phyloP scores from a whole-genome alignment of 2,888 invertebrate species.

The Plagiodera versicolora region DNA sequence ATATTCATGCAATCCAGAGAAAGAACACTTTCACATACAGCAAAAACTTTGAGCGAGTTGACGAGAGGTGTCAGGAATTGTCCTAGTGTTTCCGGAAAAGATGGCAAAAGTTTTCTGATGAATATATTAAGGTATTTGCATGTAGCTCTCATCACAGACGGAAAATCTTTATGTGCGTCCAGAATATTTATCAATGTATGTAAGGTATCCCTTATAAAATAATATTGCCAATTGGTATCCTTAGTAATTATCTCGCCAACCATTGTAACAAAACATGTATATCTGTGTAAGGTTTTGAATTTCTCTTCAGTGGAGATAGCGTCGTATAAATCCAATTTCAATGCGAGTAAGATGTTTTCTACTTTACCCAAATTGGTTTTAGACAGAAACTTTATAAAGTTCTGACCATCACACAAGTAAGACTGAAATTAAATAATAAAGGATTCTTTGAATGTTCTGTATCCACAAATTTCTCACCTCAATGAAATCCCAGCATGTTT shows the following conservation, averaged over 20 bases:
- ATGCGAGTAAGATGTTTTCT: constrained; percentile 44
- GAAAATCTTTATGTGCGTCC: constrained; percentile 46
- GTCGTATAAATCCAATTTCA: constrained; percentile 57
- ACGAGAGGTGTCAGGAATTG: constrained; percentile 59
- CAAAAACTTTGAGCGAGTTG: constrained; percentile 54
- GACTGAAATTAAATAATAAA: constrained; percentile 37
- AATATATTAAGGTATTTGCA: constrained; percentile 55
- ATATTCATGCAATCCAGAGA: constrained; percentile 51
- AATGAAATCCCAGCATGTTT: constrained; percentile 33
- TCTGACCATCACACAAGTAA: constrained; percentile 30
- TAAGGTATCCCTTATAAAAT: constrained; percentile 61
- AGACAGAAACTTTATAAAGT: constrained; percentile 27
- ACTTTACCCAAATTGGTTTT: constrained; percentile 39
- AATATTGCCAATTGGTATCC: constrained; percentile 54
- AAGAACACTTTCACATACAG: constrained; percentile 41
- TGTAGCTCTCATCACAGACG: constrained; percentile 45
- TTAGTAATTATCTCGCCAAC: constrained; percentile 49
- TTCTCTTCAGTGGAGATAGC: constrained; percentile 59
- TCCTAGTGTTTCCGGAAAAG: constrained; percentile 53
- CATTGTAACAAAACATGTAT: constrained; percentile 55
- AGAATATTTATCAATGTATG: constrained; percentile 60
- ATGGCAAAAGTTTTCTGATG: constrained; percentile 54
- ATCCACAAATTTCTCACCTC: constrained; percentile 31
- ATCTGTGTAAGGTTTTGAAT: constrained; percentile 61
- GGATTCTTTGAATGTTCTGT: neutral